These are phyloP conservation scores for Oikopleura dioica DNA, from an alignment of 23 tunicate species.

Conservation along the genomic window DNA sequence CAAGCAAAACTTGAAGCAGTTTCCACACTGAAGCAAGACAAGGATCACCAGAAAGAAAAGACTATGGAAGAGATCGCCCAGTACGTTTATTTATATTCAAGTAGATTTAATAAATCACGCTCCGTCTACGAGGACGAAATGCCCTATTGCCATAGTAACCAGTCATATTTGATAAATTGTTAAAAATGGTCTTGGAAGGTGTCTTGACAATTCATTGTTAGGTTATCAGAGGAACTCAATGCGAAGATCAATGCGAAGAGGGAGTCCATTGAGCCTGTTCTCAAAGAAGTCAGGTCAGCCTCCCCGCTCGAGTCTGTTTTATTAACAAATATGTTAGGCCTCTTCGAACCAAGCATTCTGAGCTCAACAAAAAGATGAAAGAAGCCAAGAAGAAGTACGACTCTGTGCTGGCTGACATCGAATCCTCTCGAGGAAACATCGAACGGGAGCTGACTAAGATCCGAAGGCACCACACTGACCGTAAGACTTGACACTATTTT, in stretches of 20 bases:
- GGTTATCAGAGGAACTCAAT: not conserved
- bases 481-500: not conserved
- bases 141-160: too few species aligned
- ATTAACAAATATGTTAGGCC: not conserved
- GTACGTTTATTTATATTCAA: too few species aligned
- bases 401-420: not conserved
- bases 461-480: not conserved
- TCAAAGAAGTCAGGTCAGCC: not conserved
- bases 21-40: not conserved
- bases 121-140: too few species aligned
- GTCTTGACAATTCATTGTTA: too few species aligned
- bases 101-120: too few species aligned
- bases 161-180: too few species aligned
- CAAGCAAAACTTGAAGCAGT: not conserved
- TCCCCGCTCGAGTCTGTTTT: too few species aligned
- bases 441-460: not conserved
- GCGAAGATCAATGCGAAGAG: not conserved
- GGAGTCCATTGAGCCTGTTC: not conserved
- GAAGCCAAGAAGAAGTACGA: not conserved
- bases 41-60: not conserved
- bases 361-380: not conserved
- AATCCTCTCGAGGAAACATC: not conserved
- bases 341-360: not conserved
- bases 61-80: not conserved
- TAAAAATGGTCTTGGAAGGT: too few species aligned